A percentile compares a stretch with the other conserved stretches of the same genome.
Conservation (phyloP, 2,888 invertebrate species). For the Busseola fusca region DNA sequence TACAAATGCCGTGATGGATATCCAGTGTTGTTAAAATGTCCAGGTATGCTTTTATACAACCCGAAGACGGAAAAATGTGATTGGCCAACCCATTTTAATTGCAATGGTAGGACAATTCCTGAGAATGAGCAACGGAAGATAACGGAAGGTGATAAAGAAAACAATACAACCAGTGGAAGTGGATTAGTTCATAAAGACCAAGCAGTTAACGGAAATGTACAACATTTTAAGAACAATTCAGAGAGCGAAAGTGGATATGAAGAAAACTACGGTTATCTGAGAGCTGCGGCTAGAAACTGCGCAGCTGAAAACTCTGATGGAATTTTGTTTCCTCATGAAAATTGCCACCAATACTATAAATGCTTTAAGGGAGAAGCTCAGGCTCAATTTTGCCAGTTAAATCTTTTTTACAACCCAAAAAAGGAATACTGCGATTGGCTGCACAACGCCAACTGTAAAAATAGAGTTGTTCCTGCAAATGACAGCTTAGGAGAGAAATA, state of each 20-base stretch:
- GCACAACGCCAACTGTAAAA: slow-evolving; percentile 62
- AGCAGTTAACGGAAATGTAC: background rate
- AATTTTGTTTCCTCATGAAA: slow-evolving; percentile 63
- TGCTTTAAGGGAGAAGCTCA: slow-evolving; percentile 62
- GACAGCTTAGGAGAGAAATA: slow-evolving; percentile 14
- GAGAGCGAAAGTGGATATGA: background rate
- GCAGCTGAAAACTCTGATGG: slow-evolving; percentile 60
- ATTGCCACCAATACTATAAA: slow-evolving; percentile 67
- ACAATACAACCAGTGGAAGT: background rate
- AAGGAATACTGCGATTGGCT: slow-evolving; percentile 64
- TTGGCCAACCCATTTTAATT: slow-evolving; percentile 69
- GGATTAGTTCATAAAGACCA: background rate
- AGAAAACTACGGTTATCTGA: slow-evolving; percentile 43
- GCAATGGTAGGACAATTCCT: slow-evolving; percentile 63
- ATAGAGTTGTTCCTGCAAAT: slow-evolving; percentile 42
- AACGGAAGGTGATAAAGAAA: background rate
- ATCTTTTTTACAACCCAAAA: slow-evolving; percentile 59
- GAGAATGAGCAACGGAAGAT: background rate
- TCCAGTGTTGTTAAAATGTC: slow-evolving; percentile 64
- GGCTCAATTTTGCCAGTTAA: slow-evolving; percentile 50
- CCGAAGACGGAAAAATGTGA: slow-evolving; percentile 66
- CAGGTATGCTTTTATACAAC: slow-evolving; percentile 65
- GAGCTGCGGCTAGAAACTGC: slow-evolving; percentile 64
- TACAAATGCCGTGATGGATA: slow-evolving; percentile 67
- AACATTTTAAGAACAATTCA: background rate